Base-by-base conservation (phyloP, 2,888 invertebrate species). In the Panopea generosa region DNA sequence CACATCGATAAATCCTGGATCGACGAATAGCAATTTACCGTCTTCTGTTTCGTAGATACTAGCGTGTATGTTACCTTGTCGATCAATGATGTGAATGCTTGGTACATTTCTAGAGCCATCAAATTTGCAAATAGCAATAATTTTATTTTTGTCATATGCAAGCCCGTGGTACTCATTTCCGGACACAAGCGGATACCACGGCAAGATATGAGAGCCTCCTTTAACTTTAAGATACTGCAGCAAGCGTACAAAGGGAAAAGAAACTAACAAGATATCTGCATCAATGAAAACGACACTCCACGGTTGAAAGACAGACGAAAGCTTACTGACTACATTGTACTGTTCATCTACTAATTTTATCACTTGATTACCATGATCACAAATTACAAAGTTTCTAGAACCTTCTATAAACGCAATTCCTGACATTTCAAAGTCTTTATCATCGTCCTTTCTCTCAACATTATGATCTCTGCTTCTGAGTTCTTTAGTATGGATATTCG, bases 81-180 rank as follows among this genome's bases (percentile, higher is more conserved):
- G 55, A 40, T 74, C 63, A 52, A 69, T 52, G 18, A 68, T 59
- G 40, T 75, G 69, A 11, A 75, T 53, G 27, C 70, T 45, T 11
- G 76, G 76, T 11, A 18, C 27, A 9, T 50, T n/a, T 14, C 49
- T 63, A 16, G 53, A 38, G 2, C 52, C 53, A 22, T 76, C 70
- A 26, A 70, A 61, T 57, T 61, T 60, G 57, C 76, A 76, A 16
- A 60, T 60, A 0, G 70, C 61, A 14, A 70, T 43, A 7, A 76
- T 70, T 14, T n/a, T 45, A 1, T 63, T 47, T n/a, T 20, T 56
- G 20, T 70, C 66, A n/a, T 52, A 65, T 7, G 61, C 59, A 1
- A 76, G 27, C 0, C 66, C 70, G 33, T 66, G 70, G 40, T 76
- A 76, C 53, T 70, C 76, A 33, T 76, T 76, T 24, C 69, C 69